These are phyloP conservation scores for Ciconia maguari DNA, from an alignment of 2,113 vertebrate genomes.

Conservation along the genomic window DNA sequence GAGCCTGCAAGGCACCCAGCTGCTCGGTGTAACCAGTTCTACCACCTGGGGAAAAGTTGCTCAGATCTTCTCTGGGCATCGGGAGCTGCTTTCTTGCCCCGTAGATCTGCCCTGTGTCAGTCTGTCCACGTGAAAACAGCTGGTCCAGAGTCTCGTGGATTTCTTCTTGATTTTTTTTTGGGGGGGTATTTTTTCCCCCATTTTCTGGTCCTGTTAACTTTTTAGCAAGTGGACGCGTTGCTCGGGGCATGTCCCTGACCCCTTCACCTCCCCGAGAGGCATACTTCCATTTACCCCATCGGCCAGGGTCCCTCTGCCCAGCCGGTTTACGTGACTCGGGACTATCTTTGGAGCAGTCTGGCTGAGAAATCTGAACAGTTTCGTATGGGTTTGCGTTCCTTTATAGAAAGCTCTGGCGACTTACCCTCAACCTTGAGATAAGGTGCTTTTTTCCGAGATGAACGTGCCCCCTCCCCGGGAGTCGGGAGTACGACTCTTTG, in stretches of 20 bases:
- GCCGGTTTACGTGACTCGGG: background rate
- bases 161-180: background rate
- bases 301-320: background rate
- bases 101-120: background rate
- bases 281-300: background rate
- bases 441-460: background rate
- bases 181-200: accelerated
- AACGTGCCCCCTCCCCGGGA: accelerated
- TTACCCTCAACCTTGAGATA: background rate
- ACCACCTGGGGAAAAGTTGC: background rate
- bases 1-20: background rate
- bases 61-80: background rate
- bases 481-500: accelerated
- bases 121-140: background rate
- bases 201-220: background rate
- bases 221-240: background rate
- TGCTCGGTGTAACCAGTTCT: background rate
- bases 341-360: background rate
- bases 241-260: background rate
- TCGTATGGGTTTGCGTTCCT: accelerated
- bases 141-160: background rate
- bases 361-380: background rate
- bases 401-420: background rate
- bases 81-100: background rate
- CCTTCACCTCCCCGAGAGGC: too few relatives aligned